Evolutionary conservation across 2,797 vertebrate species (phyloP).

Genomic region (Carcharodon carcharias): DNA sequence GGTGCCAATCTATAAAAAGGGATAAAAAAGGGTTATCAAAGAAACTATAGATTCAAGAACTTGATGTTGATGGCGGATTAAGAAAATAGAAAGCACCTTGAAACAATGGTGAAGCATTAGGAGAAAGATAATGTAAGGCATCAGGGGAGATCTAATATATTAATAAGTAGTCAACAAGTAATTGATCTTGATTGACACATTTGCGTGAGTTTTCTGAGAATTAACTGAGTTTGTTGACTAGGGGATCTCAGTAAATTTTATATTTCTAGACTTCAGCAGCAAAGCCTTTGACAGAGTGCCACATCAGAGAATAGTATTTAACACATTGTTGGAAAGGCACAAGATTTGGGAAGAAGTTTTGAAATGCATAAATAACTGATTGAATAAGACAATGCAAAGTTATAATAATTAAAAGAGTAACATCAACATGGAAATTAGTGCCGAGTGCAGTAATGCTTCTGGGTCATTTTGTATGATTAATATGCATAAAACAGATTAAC

Average conservation of each 20-base stretch:
- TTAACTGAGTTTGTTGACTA: background rate
- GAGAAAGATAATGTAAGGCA: too few species aligned
- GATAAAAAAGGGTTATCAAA: background rate
- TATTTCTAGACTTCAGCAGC: background rate
- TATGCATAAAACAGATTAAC: constrained; percentile 23
- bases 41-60: background rate
- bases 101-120: background rate
- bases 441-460: background rate
- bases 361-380: background rate
- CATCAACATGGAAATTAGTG: constrained; percentile 21
- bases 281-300: background rate
- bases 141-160: background rate
- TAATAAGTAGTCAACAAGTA: background rate
- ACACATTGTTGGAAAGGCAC: background rate
- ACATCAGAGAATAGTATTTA: background rate
- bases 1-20: background rate
- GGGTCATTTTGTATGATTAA: constrained; percentile 11
- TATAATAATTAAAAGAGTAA: constrained; percentile 16
- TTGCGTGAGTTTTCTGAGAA: background rate
- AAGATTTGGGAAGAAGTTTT: background rate
- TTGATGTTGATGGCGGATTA: background rate
- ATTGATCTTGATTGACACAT: background rate
- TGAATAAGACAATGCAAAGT: background rate
- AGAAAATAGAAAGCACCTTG: background rate
- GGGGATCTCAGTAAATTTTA: background rate